phyloP scores from a whole-genome alignment of 2,797 vertebrate genomes.

The Siniperca obscura region DNA sequence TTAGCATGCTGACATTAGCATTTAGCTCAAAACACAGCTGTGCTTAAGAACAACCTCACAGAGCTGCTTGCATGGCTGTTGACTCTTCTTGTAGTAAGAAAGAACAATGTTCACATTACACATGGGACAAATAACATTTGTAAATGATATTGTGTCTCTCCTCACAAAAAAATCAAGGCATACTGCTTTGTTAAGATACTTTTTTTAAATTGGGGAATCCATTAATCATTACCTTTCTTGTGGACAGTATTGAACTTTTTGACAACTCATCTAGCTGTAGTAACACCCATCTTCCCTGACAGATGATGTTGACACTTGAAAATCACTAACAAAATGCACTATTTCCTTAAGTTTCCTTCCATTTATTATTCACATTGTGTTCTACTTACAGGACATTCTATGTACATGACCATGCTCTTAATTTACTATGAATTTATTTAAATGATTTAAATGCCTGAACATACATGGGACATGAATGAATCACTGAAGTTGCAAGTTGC shows the following conservation, averaged over 20 bases:
- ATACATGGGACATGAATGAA: neutral
- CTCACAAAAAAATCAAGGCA: neutral
- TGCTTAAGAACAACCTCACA: neutral
- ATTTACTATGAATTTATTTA: neutral
- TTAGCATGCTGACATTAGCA: neutral
- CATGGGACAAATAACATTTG: neutral
- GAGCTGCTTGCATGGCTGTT: neutral
- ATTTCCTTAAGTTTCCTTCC: neutral
- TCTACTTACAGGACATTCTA: neutral
- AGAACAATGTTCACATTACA: neutral
- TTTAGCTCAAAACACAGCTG: neutral
- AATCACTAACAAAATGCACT: slow-evolving; percentile 15
- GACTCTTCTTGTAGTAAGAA: neutral
- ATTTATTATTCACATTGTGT: neutral
- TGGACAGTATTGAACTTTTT: neutral
- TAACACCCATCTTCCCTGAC: neutral
- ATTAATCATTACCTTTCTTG: neutral
- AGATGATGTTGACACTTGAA: slow-evolving; percentile 11
- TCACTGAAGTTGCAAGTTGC: neutral
- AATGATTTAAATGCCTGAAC: slow-evolving; percentile 1
- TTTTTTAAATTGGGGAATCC: neutral
- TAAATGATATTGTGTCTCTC: neutral
- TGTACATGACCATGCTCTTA: neutral
- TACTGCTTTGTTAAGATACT: neutral
- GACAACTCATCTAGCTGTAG: neutral